Percentiles rank a stretch among this genome's conserved stretches.
Conservation (phyloP, 2,888 invertebrate species). For the Hedychridium roseum region DNA sequence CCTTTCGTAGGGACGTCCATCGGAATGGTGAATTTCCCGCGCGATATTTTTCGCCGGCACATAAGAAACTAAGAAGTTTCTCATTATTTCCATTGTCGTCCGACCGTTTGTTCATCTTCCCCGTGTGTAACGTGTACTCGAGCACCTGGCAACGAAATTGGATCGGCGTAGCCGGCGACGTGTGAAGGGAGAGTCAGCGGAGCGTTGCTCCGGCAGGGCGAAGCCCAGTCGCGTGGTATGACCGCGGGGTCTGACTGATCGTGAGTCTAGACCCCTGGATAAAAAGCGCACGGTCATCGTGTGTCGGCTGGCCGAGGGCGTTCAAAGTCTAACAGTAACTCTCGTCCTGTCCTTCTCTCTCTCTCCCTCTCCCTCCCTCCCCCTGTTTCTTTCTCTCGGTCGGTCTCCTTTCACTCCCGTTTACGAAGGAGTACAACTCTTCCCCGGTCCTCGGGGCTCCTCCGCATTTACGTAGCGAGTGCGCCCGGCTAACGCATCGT, state of each 20-base stretch:
- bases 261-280: constrained; percentile 29
- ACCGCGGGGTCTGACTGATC: constrained; percentile 19
- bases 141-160: constrained; percentile 15
- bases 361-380: constrained; percentile 7
- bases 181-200: neutral
- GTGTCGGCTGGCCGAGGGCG: constrained; percentile 29
- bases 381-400: constrained; percentile 6
- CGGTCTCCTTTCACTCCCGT: constrained; percentile 12
- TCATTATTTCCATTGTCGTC: no score
- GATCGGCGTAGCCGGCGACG: constrained; percentile 14
- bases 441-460: neutral
- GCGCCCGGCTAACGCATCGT: neutral
- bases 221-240: no score
- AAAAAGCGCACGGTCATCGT: constrained; percentile 37
- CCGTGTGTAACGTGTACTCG: no score
- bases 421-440: no score
- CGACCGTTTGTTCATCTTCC: no score
- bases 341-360: constrained; percentile 23
- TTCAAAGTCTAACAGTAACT: constrained; percentile 36
- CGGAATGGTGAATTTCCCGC: no score
- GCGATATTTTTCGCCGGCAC: no score
- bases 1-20: no score
- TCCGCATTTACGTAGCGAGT: neutral
- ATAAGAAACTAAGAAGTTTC: no score
- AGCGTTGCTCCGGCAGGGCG: neutral